These are phyloP conservation scores for Macrosteles quadrilineatus DNA, from an alignment of 1,140 invertebrate species.

Conservation along the genomic window DNA sequence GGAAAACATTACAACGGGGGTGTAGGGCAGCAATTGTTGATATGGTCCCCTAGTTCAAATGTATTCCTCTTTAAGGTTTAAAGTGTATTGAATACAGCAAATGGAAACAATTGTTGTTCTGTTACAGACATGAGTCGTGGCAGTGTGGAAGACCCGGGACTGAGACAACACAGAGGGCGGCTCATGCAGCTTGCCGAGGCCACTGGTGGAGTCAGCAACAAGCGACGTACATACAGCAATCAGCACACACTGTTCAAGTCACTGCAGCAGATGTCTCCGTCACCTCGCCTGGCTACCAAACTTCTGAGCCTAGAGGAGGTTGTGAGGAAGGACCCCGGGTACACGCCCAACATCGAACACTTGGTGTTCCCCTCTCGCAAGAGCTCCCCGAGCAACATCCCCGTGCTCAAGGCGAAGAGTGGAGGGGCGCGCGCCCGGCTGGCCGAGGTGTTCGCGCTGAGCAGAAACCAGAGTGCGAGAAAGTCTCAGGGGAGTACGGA, in stretches of 20 bases:
- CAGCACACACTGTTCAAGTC: slow-evolving; percentile 30
- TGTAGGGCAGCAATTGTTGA: too few species aligned
- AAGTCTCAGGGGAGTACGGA: slow-evolving; percentile 28
- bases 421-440: slow-evolving; percentile 48
- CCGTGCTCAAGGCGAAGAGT: slow-evolving; percentile 40
- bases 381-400: slow-evolving; percentile 29
- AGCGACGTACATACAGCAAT: slow-evolving; percentile 24
- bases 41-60: too few species aligned
- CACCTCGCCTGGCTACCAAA: slow-evolving; percentile 17
- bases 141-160: slow-evolving; percentile 10
- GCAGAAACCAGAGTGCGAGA: slow-evolving; percentile 49
- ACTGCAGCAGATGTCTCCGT: slow-evolving; percentile 18
- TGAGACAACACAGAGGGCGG: slow-evolving; percentile 22
- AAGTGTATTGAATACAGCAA: too few species aligned
- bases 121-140: slow-evolving; percentile 21
- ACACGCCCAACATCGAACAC: slow-evolving; percentile 61
- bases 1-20: too few species aligned
- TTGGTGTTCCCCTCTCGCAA: slow-evolving; percentile 52
- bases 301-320: slow-evolving; percentile 28
- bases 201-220: background rate
- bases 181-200: slow-evolving; percentile 25
- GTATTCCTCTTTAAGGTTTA: too few species aligned
- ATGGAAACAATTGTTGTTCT: too few species aligned
- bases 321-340: slow-evolving; percentile 47
- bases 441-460: slow-evolving; percentile 57